A percentile compares a stretch with the other conserved stretches of the same genome.
Conservation (phyloP, 2,113 vertebrate species). For the Bolborhynchus lineola region DNA sequence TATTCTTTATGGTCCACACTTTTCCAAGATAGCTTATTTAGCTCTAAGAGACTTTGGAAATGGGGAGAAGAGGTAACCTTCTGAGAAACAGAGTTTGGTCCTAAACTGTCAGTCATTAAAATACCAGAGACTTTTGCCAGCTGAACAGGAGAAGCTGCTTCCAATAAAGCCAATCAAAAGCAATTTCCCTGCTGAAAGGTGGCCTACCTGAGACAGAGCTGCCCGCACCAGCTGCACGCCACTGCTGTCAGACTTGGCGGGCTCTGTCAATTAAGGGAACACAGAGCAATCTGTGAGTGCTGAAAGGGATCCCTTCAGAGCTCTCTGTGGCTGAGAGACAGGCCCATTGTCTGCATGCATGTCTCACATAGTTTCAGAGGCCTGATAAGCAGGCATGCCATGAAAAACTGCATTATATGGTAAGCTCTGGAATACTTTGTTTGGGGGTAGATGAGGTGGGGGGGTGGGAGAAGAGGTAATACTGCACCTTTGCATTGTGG, state of each 20-base stretch:
- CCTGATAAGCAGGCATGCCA: conserved; percentile 87
- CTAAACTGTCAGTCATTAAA: not conserved
- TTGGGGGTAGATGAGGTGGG: conserved; percentile 75
- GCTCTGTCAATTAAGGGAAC: conserved; percentile 91
- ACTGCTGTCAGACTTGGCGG: conserved; percentile 81
- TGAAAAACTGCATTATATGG: conserved; percentile 91
- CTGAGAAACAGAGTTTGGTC: not conserved
- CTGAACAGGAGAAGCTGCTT: conserved; percentile 63
- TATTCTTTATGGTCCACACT: not conserved
- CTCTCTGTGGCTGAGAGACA: conserved; percentile 81
- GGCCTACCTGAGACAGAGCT: conserved; percentile 79
- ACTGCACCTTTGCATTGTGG: conserved; percentile 79
- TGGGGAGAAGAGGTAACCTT: not conserved
- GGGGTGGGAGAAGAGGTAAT: conserved; percentile 82
- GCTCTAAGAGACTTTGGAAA: not conserved
- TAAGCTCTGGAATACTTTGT: conserved; percentile 77
- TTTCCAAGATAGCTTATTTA: not conserved
- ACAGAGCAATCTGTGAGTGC: conserved; percentile 87
- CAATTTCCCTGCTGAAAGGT: conserved; percentile 88
- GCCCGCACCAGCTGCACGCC: conserved; percentile 82
- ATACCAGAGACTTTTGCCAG: conserved; percentile 25
- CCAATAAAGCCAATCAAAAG: conserved; percentile 78
- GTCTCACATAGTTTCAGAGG: conserved; percentile 94
- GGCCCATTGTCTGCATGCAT: conserved; percentile 89
- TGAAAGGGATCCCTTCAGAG: conserved; percentile 91